Evolutionary conservation across 2,888 invertebrate species (phyloP), one percentile per base, ranked within the genome.

Genomic region (Eulithis testata): DNA sequence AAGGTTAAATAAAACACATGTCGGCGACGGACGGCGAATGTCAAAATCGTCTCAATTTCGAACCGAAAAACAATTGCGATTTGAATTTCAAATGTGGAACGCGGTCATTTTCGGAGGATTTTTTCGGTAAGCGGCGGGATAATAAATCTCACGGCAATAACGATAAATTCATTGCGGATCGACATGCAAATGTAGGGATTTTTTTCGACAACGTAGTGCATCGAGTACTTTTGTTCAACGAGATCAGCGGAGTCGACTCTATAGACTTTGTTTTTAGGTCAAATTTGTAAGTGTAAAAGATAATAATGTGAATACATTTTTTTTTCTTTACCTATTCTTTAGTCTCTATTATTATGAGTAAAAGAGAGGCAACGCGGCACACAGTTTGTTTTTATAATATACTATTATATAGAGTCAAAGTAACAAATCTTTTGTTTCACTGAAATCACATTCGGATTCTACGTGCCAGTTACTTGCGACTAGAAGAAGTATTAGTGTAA

Each of bases 161-260:
- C 92, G 79, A 93, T 93, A 93, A 93, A 93, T 93, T 93, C 92
- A 92, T 93, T 92, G 91, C 88, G 77, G 86, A 91, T 92, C 90
- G 93, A 91, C 93, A 93, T 93, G 93, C 91, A 92, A 93, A 93
- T 92, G 92, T 85, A 77, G 77, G 78, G 76, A 79, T 85, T 89
- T 91, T 90, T 91, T 92, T 90, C 84, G 84, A 85, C 84, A 85
- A 80, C 83, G 78, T 31, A 6, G 31, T 83, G 80, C 79, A 84
- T 84, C 82, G 66, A 81, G 84, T 84, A 83, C 82, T 86, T 86
- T 88, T 84, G 81, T 85, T 84, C 74, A 73, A 76, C 68, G 36
- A 45, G 69, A 68, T 65, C 76, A 77, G 58, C 62, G 57, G 89
- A 90, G 85, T 60, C 11, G 77, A 5, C 8, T 49, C 8, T 47